Evolutionary conservation across 2,888 invertebrate genomes (phyloP).

Genomic region (Aspidiotus destructor): DNA sequence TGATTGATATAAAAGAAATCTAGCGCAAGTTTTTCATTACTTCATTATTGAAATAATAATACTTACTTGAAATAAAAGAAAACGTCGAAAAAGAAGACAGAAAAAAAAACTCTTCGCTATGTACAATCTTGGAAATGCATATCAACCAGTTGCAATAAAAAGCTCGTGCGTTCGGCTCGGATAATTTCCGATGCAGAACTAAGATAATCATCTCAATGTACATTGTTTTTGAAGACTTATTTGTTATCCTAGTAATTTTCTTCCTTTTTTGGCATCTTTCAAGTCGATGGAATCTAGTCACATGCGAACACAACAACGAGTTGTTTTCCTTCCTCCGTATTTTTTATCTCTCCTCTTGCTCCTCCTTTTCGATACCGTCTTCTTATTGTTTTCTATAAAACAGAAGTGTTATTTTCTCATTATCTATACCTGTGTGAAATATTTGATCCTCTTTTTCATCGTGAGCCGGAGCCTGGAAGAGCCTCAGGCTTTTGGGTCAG

Average conservation of each 20-base stretch:
- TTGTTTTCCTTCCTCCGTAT: too few relatives aligned
- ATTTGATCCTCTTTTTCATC: too few relatives aligned
- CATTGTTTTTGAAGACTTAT: constrained; percentile 1
- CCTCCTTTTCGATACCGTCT: too few relatives aligned
- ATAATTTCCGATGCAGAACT: neutral
- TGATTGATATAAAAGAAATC: constrained; percentile 10
- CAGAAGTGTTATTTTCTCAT: too few relatives aligned
- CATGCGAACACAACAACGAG: too few relatives aligned
- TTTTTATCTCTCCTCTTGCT: too few relatives aligned
- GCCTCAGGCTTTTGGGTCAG: too few relatives aligned
- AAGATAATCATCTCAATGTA: neutral
- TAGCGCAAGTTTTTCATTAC: constrained; percentile 4
- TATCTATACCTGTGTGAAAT: too few relatives aligned
- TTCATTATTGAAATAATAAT: constrained; percentile 4
- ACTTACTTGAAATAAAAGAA: neutral
- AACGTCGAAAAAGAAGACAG: neutral
- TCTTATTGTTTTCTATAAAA: too few relatives aligned
- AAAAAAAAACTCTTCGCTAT: neutral
- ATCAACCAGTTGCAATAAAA: neutral
- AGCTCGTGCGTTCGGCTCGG: neutral
- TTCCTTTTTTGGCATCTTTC: constrained; percentile 2
- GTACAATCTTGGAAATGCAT: neutral
- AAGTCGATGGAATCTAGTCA: neutral
- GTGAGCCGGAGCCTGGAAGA: too few relatives aligned
- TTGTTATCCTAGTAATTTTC: constrained; percentile 1